Evolutionary conservation across 1,140 invertebrate genomes (phyloP), one percentile per base, ranked within the genome.

Genomic region (Oppia nitens): DNA sequence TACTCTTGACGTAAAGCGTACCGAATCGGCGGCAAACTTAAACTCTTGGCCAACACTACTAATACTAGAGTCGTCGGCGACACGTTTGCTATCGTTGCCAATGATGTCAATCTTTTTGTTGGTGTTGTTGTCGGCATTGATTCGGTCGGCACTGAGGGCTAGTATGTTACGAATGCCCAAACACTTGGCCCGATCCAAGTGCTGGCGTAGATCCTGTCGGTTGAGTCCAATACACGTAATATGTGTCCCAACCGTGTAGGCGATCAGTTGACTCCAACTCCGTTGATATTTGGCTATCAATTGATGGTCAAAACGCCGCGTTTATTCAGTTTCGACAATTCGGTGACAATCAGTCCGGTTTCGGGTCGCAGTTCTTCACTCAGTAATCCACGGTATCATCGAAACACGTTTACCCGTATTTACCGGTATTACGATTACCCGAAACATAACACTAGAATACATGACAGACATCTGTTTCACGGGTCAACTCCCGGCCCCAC

Each of bases 131-230:
- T n/a, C n/a, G n/a, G n/a, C n/a, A n/a, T n/a, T n/a, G n/a, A n/a
- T n/a, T 40, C 62, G 55, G 77, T 77, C 79, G 69, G 78, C 79
- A 60, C 78, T 68, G 3, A 80, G 67, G 26, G 77, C 78, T 23
- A 81, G 66, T 62, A 81, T 74, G 65, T 78, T 81, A 60, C 72
- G 69, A 52, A 81, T 73, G 14, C 79, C 79, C n/a, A 77, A 61
- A 12, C 74, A 67, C 63, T 77, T 77, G 14, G 78, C 76, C 61
- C 74, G 73, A 17, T 73, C 62, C 2, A 81, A 67, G 65, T 77
- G 71, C 14, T 64, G 61, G n/a, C 70, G 68, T 23, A 81, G 71
- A 32, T 76, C 67, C 23, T 71, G 69, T 47, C 71, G 69, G 14
- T 69, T 73, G 63, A 73, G 68, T 29, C 71, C 69, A 29, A 71